Evolutionary conservation across 2,797 vertebrate genomes (phyloP).

Genomic region (Gorsachius magnificus): DNA sequence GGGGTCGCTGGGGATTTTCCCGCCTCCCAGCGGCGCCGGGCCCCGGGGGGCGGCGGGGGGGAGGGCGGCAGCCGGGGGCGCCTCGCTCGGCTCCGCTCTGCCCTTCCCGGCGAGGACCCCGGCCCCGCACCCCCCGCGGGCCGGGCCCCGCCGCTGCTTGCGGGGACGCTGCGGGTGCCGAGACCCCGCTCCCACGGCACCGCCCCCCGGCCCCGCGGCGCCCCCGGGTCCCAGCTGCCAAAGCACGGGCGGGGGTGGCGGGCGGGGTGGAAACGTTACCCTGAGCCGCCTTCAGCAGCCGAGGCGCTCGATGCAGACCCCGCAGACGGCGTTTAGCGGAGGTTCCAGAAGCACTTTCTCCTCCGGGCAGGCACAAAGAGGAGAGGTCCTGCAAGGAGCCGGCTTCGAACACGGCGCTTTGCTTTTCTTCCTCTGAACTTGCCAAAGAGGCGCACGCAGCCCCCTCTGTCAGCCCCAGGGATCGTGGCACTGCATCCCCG

Average conservation of each 20-base stretch:
- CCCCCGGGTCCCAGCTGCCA: no score
- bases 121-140: neutral
- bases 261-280: neutral
- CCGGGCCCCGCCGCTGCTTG: neutral
- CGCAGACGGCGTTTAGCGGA: accelerated
- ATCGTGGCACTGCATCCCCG: neutral
- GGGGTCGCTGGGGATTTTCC: neutral
- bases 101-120: neutral
- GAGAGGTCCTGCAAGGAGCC: neutral
- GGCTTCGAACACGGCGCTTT: neutral
- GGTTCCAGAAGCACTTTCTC: neutral
- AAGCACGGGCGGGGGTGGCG: neutral
- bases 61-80: neutral
- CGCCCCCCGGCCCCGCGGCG: neutral
- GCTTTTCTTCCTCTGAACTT: neutral
- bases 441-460: neutral
- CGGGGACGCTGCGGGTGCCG: neutral
- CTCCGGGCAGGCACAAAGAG: neutral
- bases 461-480: neutral
- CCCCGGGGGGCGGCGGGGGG: neutral
- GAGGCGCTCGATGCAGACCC: neutral
- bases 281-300: neutral
- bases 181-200: neutral
- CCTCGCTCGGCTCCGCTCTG: neutral
- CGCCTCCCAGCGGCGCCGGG: neutral